Conservation (phyloP, 1,140 invertebrate species). For the Lineus longissimus region DNA sequence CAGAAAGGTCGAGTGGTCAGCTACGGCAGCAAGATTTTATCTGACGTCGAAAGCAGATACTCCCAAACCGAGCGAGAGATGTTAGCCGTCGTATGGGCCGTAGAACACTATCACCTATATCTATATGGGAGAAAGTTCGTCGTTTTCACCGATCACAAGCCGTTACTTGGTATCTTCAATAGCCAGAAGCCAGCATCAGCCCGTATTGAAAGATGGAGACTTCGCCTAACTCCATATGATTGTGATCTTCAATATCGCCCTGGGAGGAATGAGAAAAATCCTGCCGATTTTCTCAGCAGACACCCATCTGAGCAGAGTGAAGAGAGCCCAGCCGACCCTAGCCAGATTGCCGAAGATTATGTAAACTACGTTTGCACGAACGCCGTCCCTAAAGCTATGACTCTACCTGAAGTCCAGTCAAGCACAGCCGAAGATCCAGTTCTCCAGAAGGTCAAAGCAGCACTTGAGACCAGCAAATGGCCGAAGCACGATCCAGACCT, state of each 20-base stretch:
- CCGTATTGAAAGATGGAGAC: slow-evolving; percentile 22
- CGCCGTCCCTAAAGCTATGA: slow-evolving; percentile 1
- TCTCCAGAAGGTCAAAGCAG: background rate
- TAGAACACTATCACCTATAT: slow-evolving; percentile 35
- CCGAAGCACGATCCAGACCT: background rate
- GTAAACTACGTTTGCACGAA: background rate
- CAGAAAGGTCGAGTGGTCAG: background rate
- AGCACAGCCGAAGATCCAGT: background rate
- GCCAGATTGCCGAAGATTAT: background rate
- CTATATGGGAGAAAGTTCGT: slow-evolving; percentile 21
- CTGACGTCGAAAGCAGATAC: slow-evolving; percentile 9
- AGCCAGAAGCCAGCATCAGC: slow-evolving; percentile 19
- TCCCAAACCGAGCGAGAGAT: slow-evolving; percentile 51
- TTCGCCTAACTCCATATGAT: slow-evolving; percentile 17
- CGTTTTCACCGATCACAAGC: slow-evolving; percentile 44
- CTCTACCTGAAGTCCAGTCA: background rate
- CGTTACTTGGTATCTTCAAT: slow-evolving; percentile 26
- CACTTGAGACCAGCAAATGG: background rate
- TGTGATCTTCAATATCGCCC: background rate
- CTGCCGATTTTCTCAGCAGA: background rate
- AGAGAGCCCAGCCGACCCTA: slow-evolving; percentile 2
- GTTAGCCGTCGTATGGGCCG: slow-evolving; percentile 33
- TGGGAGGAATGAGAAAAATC: slow-evolving; percentile 8
- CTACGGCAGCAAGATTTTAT: background rate
- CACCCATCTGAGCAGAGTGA: background rate